Percentiles rank a stretch among this genome's conserved stretches.
phyloP scores from a whole-genome alignment of 92 coral and sea anemone species.

The Phenganax subtilis region DNA sequence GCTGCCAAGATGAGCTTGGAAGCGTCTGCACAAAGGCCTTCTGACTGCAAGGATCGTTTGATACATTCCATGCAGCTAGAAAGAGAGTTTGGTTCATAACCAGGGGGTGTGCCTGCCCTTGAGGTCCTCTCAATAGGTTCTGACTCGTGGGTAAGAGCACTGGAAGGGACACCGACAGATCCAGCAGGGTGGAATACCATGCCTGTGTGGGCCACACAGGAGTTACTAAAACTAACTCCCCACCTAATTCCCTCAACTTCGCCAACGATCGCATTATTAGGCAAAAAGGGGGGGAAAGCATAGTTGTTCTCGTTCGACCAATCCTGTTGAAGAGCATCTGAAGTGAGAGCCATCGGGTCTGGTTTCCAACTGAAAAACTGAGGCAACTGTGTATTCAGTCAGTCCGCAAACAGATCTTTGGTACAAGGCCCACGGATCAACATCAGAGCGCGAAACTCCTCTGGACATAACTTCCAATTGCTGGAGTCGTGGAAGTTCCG shows the following conservation, averaged over 20 bases:
- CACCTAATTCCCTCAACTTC: conserved; percentile 9
- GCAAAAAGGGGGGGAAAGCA: conserved; percentile 10
- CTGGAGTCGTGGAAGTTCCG: conserved; percentile 23
- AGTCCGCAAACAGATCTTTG: conserved; percentile 23
- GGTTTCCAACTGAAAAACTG: conserved; percentile 40
- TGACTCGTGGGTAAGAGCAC: background rate
- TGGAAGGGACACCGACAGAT: background rate
- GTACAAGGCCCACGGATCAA: conserved; percentile 17
- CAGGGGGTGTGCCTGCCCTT: background rate
- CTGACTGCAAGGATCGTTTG: conserved; percentile 1
- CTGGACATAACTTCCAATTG: conserved; percentile 29
- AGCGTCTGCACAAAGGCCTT: conserved; percentile 7
- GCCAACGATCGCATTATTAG: conserved; percentile 8
- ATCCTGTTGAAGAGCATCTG: conserved; percentile 23
- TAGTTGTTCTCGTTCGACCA: conserved; percentile 23
- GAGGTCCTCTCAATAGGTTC: background rate
- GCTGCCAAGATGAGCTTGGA: conserved; percentile 42
- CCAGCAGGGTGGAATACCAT: conserved; percentile 13
- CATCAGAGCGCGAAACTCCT: conserved; percentile 30
- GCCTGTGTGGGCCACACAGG: conserved; percentile 45
- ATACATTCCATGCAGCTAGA: background rate
- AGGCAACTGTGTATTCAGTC: conserved; percentile 32
- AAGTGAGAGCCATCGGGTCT: conserved; percentile 9
- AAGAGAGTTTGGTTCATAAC: background rate
- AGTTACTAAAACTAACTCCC: conserved; percentile 9